Conservation (phyloP, 2,113 vertebrate species). For the human region DNA sequence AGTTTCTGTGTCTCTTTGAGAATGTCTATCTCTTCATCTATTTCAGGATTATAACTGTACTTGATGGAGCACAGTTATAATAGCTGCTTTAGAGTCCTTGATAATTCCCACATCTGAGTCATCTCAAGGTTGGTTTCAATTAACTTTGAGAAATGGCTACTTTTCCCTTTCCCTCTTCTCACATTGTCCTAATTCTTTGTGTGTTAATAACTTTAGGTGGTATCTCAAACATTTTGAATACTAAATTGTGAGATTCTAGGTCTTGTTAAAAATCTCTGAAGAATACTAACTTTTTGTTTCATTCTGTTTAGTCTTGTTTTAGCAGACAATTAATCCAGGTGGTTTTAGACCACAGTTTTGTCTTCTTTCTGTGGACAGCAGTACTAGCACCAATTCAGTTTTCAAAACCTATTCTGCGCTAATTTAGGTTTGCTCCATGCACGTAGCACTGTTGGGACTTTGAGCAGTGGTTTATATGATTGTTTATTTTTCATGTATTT, state of each 20-base stretch:
- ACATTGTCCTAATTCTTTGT: neutral
- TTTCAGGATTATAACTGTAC: neutral
- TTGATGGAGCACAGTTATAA: neutral
- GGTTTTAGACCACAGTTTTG: neutral
- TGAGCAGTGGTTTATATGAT: neutral
- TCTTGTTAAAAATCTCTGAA: neutral
- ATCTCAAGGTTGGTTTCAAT: neutral
- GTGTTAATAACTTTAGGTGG: neutral
- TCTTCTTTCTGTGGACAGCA: neutral
- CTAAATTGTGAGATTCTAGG: neutral
- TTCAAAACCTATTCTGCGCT: neutral
- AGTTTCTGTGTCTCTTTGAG: neutral
- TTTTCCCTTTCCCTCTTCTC: neutral
- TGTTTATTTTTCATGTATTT: neutral
- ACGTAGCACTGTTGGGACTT: neutral
- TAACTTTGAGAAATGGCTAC: neutral
- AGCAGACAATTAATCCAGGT: neutral
- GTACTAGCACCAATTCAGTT: neutral
- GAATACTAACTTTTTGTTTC: neutral
- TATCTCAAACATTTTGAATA: neutral
- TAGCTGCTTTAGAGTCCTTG: neutral
- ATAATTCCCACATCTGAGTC: neutral
- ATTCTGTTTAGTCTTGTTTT: neutral
- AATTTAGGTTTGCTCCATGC: neutral
- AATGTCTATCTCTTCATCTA: neutral